Evolutionary conservation across 1,140 invertebrate genomes (phyloP).

Genomic region (Ceratosolen fusciceps): DNA sequence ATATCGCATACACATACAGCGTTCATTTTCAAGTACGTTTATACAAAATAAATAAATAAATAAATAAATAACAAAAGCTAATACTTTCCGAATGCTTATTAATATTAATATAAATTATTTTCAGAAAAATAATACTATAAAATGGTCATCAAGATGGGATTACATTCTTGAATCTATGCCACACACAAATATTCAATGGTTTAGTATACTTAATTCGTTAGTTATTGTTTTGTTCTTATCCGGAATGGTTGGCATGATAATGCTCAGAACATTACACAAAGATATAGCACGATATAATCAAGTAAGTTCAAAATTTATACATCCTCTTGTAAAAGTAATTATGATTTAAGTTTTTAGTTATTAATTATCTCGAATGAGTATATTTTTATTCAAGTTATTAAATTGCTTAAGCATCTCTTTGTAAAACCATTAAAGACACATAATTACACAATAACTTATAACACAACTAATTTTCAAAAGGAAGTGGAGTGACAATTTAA

Average conservation of each 20-base stretch:
- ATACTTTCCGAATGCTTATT: not conserved
- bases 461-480: constrained; percentile 4
- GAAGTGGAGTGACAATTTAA: no score
- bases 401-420: not conserved
- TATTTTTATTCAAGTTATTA: not conserved
- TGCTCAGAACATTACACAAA: constrained; percentile 96
- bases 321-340: not conserved
- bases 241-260: constrained; percentile 99
- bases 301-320: constrained; percentile 64
- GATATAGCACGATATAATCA: constrained; percentile 99
- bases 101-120: constrained; percentile 43
- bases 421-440: constrained; percentile 20
- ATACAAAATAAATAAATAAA: not conserved
- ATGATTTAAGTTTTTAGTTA: not conserved
- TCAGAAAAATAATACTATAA: constrained; percentile 85
- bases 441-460: constrained; percentile 41
- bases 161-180: constrained; percentile 99
- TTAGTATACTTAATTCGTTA: constrained; percentile 92
- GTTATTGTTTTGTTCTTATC: constrained; percentile 92
- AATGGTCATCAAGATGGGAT: constrained; percentile 99
- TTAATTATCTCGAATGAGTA: not conserved
- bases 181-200: constrained; percentile 99
- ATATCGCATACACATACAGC: constrained; percentile 90
- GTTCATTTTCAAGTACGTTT: constrained; percentile 81
- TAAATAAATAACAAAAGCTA: no score